Base-by-base conservation (phyloP, 2,113 vertebrate genomes). In the Pipa parva region DNA sequence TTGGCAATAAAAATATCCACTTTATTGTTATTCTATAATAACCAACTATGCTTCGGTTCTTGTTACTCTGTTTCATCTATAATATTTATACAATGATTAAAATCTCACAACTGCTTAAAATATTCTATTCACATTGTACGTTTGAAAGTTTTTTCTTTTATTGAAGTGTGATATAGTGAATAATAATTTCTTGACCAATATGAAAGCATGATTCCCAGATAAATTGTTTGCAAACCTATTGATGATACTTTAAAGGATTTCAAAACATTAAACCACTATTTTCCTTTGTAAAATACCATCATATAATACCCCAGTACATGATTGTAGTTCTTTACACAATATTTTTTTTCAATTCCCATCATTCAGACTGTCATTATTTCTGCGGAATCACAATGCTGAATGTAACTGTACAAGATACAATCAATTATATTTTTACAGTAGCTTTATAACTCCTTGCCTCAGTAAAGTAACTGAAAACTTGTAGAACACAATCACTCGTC, bases 91-190 rank as follows among this genome's bases (percentile, higher is more conserved):
- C 1, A 36, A 12, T 36, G 4, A 12, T 36, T 36, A 3, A 36
- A 7, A 36, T 36, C 1, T 9, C 33, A 36, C 2, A 36, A 36
- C 74, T 62, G 60, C 70, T 77, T 29, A 60, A 71, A 63, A 55
- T 50, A 78, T 59, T 71, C 64, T 66, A 73, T 55, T 77, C 29
- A 73, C 22, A 63, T 11, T 71, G 58, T 63, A 63, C 28, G 52
- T 75, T 84, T 74, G 56, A 12, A 60, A 71, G 28, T n/a, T n/a
- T 72, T 68, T 79, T 78, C 75, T 79, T 81, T 74, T 67, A 68
- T 59, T 68, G 39, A 57, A 76, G 64, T 55, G 9, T 13, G 57
- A 63, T 71, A 39, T 73, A 76, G 49, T 60, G 74, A 73, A 7
- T 60, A 59, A 61, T 67, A 70, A 26, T 37, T 73, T 77, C 62